phyloP scores from a whole-genome alignment of 2,888 invertebrate genomes.

The Gandaritis pyraliata region DNA sequence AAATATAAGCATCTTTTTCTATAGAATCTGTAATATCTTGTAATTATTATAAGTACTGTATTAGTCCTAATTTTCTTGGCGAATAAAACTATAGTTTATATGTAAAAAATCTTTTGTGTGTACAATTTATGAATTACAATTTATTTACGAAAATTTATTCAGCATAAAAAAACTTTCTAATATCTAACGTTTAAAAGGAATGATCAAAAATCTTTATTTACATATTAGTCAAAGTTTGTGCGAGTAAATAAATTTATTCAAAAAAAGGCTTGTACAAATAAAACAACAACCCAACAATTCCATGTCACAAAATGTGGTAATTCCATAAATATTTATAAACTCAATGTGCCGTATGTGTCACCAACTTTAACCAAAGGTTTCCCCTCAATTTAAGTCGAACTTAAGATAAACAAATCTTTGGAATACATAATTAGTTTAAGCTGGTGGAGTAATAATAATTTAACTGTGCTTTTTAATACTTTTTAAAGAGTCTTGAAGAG shows the following conservation, averaged over 20 bases:
- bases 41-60: too few relatives aligned
- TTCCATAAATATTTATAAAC: slow-evolving; percentile 42
- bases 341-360: slow-evolving; percentile 40
- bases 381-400: slow-evolving; percentile 49
- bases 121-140: too few relatives aligned
- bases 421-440: slow-evolving; percentile 58
- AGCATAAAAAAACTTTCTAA: too few relatives aligned
- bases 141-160: too few relatives aligned
- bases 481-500: not conserved
- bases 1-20: too few relatives aligned
- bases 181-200: too few relatives aligned
- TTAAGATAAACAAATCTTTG: slow-evolving; percentile 54
- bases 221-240: not conserved
- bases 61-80: too few relatives aligned
- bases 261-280: slow-evolving; percentile 10
- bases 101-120: too few relatives aligned
- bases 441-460: slow-evolving; percentile 6
- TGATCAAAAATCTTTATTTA: not conserved
- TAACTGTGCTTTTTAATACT: slow-evolving; percentile 1
- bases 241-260: not conserved
- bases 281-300: slow-evolving; percentile 12
- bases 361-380: slow-evolving; percentile 44
- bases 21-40: too few relatives aligned
- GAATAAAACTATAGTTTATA: too few relatives aligned
- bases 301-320: slow-evolving; percentile 24